Percentiles rank a stretch among this genome's conserved stretches.
Evolutionary conservation across 2,113 vertebrate genomes (phyloP).

Genomic region (Charina bottae): DNA sequence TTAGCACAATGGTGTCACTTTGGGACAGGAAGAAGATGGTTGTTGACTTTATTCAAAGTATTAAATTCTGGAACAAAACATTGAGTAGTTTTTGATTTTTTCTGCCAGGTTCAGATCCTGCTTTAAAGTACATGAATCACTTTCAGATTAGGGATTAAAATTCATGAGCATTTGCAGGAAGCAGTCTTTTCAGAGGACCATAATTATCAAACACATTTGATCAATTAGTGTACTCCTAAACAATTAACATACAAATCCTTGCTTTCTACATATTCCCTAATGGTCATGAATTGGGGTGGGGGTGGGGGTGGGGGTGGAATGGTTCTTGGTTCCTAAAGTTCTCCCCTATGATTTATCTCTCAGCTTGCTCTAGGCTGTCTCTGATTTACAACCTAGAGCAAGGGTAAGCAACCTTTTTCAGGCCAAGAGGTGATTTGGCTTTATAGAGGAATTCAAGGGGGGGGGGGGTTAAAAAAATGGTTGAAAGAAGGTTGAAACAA

Average conservation of each 20-base stretch:
- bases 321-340: no score
- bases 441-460: background rate
- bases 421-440: background rate
- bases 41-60: background rate
- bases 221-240: background rate
- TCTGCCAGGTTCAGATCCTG: background rate
- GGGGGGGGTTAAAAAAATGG: background rate
- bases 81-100: background rate
- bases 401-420: background rate
- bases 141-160: background rate
- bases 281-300: background rate
- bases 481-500: background rate
- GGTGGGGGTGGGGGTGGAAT: background rate
- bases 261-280: background rate
- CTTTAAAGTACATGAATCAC: background rate
- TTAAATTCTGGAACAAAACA: background rate
- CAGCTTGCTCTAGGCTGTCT: background rate
- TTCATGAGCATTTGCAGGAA: background rate
- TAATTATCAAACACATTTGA: background rate
- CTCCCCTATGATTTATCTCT: background rate
- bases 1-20: conserved; percentile 32
- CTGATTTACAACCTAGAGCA: background rate
- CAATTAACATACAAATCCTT: background rate
- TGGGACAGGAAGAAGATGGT: conserved; percentile 20
- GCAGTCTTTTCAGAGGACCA: background rate